Percentiles rank a stretch among this genome's conserved stretches.
These are phyloP conservation scores for Magallana gigas DNA, from an alignment of 1,140 invertebrate genomes.

Conservation along the genomic window DNA sequence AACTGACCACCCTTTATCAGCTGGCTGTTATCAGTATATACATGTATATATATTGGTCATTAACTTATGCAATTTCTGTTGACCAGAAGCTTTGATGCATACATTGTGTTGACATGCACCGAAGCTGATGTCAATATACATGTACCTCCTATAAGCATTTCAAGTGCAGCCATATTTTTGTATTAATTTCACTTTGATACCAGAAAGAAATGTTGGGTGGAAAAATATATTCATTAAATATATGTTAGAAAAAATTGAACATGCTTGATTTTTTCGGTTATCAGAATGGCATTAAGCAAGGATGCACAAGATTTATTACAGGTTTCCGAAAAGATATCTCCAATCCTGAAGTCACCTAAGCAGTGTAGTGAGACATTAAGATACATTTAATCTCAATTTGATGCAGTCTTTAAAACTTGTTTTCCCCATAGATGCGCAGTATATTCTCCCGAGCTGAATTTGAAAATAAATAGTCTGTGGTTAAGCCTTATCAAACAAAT, in stretches of 20 bases:
- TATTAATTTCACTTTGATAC: neutral
- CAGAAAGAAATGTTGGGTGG: neutral
- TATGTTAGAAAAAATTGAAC: neutral
- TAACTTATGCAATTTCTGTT: neutral
- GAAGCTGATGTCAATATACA: too few relatives aligned
- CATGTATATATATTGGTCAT: neutral
- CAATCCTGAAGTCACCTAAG: too few relatives aligned
- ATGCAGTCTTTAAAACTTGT: too few relatives aligned
- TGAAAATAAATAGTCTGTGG: neutral
- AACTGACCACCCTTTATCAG: neutral
- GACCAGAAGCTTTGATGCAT: neutral
- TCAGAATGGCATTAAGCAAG: neutral
- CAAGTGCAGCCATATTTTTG: neutral
- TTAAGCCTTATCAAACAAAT: constrained; percentile 29
- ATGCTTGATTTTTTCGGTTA: neutral
- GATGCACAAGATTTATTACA: neutral
- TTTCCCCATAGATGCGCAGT: too few relatives aligned
- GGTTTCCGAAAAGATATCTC: too few relatives aligned
- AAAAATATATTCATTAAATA: neutral
- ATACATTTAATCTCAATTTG: neutral
- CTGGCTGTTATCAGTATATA: neutral
- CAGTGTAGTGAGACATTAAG: neutral
- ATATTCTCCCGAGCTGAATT: neutral
- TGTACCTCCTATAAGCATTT: too few relatives aligned
- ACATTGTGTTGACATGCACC: neutral